Conservation (phyloP, 2,888 invertebrate genomes). For the Pollenia labialis region DNA sequence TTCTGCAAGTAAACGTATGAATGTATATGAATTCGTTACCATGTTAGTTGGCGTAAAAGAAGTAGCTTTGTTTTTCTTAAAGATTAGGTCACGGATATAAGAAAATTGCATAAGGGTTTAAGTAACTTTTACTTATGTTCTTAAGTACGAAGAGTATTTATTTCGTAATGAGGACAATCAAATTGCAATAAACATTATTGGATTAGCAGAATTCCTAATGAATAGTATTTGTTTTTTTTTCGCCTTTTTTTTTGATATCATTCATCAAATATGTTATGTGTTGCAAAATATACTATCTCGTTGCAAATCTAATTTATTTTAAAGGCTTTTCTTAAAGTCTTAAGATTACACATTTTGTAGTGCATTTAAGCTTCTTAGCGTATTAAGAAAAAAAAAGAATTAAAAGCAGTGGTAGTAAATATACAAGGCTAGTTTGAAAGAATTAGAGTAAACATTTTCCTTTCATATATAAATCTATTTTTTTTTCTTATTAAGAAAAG, state of each 20-base stretch:
- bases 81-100: slow-evolving; percentile 58
- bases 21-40: not conserved
- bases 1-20: not conserved
- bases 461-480: too few relatives aligned
- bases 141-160: slow-evolving; percentile 38
- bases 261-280: not conserved
- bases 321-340: slow-evolving; percentile 23
- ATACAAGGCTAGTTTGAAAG: not conserved
- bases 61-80: slow-evolving; percentile 49
- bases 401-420: not conserved
- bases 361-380: slow-evolving; percentile 10
- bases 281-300: not conserved
- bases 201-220: slow-evolving; percentile 61
- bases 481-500: too few relatives aligned
- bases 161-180: not conserved
- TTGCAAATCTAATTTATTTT: slow-evolving; percentile 30
- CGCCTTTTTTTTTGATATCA: not conserved
- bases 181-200: slow-evolving; percentile 44
- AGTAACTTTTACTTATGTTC: slow-evolving; percentile 43
- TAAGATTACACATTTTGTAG: not conserved
- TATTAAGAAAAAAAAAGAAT: not conserved
- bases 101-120: slow-evolving; percentile 32
- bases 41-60: not conserved
- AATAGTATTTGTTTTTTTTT: slow-evolving; percentile 6
- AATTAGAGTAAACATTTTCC: not conserved